Conservation (phyloP, 1,140 invertebrate species). For the Drosophila lacteicornis region DNA sequence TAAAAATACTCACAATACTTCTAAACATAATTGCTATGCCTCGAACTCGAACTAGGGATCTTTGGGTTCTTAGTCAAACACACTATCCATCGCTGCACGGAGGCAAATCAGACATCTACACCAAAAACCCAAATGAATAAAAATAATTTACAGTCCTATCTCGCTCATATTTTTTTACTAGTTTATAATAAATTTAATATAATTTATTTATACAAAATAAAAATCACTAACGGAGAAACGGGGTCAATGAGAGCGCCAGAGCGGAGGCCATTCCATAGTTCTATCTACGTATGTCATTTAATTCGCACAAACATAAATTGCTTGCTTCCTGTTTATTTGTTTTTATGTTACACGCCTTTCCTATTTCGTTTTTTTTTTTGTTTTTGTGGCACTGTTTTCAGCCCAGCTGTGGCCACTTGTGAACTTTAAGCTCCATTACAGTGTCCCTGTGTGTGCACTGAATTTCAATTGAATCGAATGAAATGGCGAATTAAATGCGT, state of each 20-base stretch:
- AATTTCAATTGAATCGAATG: slow-evolving; percentile 75
- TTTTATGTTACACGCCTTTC: slow-evolving; percentile 27
- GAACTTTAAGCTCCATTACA: slow-evolving; percentile 47
- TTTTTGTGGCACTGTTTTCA: slow-evolving; percentile 24
- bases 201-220: neutral
- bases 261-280: slow-evolving; percentile 25
- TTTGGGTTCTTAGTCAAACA: no score
- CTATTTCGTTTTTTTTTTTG: neutral
- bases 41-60: no score
- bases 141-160: no score
- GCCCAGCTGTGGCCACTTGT: slow-evolving; percentile 34
- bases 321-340: slow-evolving; percentile 46
- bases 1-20: no score
- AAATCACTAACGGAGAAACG: neutral
- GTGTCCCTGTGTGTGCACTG: slow-evolving; percentile 44
- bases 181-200: no score
- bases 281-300: slow-evolving; percentile 32
- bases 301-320: slow-evolving; percentile 51
- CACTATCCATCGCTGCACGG: no score
- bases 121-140: no score
- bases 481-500: slow-evolving; percentile 69
- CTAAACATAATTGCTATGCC: no score
- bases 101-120: no score
- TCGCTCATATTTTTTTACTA: no score
- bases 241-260: neutral